Base-by-base conservation (phyloP, 2,888 invertebrate genomes). In the Colletes collaris region DNA sequence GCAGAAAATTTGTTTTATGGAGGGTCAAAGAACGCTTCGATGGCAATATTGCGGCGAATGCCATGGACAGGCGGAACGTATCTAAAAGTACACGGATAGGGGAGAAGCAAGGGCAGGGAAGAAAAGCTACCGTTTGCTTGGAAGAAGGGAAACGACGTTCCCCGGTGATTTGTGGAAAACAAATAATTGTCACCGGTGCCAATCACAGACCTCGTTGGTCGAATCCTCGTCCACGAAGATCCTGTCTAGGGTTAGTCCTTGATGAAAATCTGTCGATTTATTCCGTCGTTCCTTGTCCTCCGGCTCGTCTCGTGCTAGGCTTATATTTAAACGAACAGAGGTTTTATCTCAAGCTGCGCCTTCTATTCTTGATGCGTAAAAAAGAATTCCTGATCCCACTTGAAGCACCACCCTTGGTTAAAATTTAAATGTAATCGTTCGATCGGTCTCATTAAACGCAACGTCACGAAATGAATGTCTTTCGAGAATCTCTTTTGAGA, bases 111-210 rank as follows among this genome's bases (percentile, higher is more conserved):
- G 52, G 56, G n/a, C 10, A 19, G 16, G 8, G 55, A 63, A 19
- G 60, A 55, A 71, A 52, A 49, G 37, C 52, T 46, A 8, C 16
- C 59, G 69, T 63, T 58, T 35, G 4, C 27, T 27, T 19, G n/a
- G 55, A 68, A 50, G 79, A 74, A 69, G 72, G 55, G 70, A 69
- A 72, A 63, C 77, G 62, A 35, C 52, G 66, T 53, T 50, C 62
- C 75, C 68, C 46, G 64, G 90, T 88, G 88, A 90, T 90, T 90
- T 89, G 87, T 89, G 87, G 89, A 84, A 88, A 87, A 86, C 89
- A 89, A 89, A 90, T 89, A 90, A 90, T 90, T 90, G 89, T 89
- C 89, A 86, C 81, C 67, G 88, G 83, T 89, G 89, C 86, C 89
- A 88, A 89, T 90, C 87, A 87, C 86, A 84, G 85, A 69, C 71